Base-by-base conservation (phyloP, 2,797 vertebrate species). In the Chelidonichthys spinosus region DNA sequence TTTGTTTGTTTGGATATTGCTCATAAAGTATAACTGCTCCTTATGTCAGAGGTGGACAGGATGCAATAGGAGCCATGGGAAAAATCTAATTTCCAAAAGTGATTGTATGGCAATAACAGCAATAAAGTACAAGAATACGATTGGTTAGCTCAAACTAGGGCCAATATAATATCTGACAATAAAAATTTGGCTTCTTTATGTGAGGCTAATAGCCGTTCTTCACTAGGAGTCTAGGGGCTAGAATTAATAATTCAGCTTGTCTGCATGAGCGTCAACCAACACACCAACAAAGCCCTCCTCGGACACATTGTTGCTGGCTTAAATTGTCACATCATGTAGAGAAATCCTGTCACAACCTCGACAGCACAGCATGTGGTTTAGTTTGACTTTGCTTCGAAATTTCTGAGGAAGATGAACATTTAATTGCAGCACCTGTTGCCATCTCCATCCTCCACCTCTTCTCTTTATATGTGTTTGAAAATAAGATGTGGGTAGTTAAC, bases 331-430 rank as follows among this genome's bases (percentile, higher is more conserved):
- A 60, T 62, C 46, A 33, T 42, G 40, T 52, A 53, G 37, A 53
- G 37, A 68, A 32, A 33, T 50, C 37, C 6, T 56, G 36, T 49
- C 46, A 55, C 6, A 10, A 60, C 47, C 43, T 62, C 35, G 43
- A 11, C 39, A 52, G n/a, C 64, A 59, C 53, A 64, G 65, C 14
- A n/a, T 42, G 65, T 37, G 52, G 42, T 37, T 9, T 43, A 49
- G 32, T 49, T 67, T 32, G 47, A 58, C 44, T 63, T 14, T 9
- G 10, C 14, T 25, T 10, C 13, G 47, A 58, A 49, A n/a, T 15
- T 18, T 40, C 40, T 66, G 55, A 63, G 44, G 47, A 50, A 37
- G 39, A 44, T 36, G 17, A 68, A 44, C 50, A 25, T 25, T 25
- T 25, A 32, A 32, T 1, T 25, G 35, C 44, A 32, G 56, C 60